Evolutionary conservation across 2,888 invertebrate genomes (phyloP), one percentile per base, ranked within the genome.

Genomic region (Trichacis sp.): DNA sequence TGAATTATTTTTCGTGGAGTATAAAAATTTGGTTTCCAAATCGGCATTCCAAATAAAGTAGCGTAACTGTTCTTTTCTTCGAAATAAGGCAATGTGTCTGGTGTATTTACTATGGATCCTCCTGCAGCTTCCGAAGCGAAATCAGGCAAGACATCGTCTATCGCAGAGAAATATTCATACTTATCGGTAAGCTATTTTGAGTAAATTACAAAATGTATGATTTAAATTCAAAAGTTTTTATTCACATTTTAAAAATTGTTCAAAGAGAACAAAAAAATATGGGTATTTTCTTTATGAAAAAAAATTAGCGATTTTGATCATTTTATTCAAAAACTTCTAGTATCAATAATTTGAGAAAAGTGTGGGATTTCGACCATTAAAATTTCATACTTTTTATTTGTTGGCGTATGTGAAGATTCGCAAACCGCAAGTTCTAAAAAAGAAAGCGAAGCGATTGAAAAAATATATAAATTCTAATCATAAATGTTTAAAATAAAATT

Each of bases 1-100:
- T 79, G 78, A 53, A 81, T 76, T 6, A 81, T 68, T 75, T 79
- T 77, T 9, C 78, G 72, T 6, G 80, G 80, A n/a, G 77, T 77
- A 30, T 74, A 73, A 54, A 72, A 71, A 70, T 70, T 71, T 9
- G 73, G 64, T 49, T 68, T 74, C 73, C 78, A 80, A 38, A 81
- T 53, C 1, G 79, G 74, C 38, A 80, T 70, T 3, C 81, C 80
- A 63, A 78, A 77, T 6, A 80, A 14, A 4, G 70, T 68, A 3
- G 73, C 20, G 54, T 74, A 70, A 29, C 29, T 51, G 15, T 69
- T 53, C 42, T 64, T 67, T 2, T 71, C 40, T 11, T 70, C 52
- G 52, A 72, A 69, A 54, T 64, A 79, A 2, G 77, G 59, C 52
- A 74, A 68, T 9, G 81, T 81, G 19, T 77, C 72, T 18, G 80